Evolutionary conservation across 2,113 vertebrate species (phyloP), one percentile per base, ranked within the genome.

Genomic region (Plectropomus leopardus): DNA sequence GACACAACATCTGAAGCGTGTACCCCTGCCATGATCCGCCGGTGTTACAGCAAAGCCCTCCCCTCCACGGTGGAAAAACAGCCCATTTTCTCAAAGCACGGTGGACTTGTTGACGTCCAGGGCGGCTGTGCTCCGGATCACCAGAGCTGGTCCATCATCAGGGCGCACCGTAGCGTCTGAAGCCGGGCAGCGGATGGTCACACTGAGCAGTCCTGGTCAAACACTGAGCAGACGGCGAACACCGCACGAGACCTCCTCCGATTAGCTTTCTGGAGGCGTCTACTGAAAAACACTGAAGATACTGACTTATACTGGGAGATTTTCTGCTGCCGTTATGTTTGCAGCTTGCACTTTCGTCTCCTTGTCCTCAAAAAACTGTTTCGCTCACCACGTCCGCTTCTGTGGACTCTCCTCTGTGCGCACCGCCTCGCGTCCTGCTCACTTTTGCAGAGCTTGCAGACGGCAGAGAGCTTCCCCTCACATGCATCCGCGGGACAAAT

Each of bases 1-100:
- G 92, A 92, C 58, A 87, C 72, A 30, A 82, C 85, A 68, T 94
- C 94, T 50, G 92, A 93, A 86, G 94, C 83, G 74, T 90, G 93
- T 32, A 93, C 85, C 90, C 93, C 94, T 60, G 93, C 94, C 95
- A 96, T 96, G 90, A 83, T 91, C 87, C 82, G 51, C 86, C 72
- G 70, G 77, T 65, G 84, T 90, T 92, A 94, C 87, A 91, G 88
- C 85, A 55, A 68, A 82, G 87, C 86, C 75, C 72, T 30, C 61
- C 69, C 57, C 78, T 55, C 64, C 58, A 30, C 61, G 7, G 6
- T 36, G 84, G 23, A 50, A 36, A 76, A 84, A 79, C 70, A 82
- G 73, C 84, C 87, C 88, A 92, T 91, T 82, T 75, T 78, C 69
- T 90, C 59, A 53, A 75, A 82, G 40, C 79, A 45, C 42, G 28